Conservation (phyloP, 1,140 invertebrate species). For the Bombus terrestris region DNA sequence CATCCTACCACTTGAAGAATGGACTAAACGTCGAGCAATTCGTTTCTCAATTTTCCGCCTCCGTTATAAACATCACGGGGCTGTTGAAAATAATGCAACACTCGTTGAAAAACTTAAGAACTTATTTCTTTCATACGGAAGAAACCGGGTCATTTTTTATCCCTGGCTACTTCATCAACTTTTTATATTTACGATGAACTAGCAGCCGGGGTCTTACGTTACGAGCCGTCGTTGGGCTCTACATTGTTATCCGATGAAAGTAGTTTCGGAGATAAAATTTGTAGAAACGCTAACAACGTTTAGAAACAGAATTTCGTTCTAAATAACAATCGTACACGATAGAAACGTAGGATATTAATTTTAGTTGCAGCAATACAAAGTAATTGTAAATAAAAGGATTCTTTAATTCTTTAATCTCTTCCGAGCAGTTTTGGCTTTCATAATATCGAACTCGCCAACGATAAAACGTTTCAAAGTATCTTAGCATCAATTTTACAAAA, state of each 20-base stretch:
- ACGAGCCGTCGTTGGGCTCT: neutral
- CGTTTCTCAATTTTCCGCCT: neutral
- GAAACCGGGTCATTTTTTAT: conserved; percentile 24
- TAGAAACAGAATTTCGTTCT: no score
- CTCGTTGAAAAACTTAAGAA: neutral
- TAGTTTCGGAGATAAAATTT: no score
- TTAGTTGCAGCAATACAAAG: no score
- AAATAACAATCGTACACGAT: no score
- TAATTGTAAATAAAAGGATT: no score
- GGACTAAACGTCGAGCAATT: neutral
- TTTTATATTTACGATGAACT: conserved; percentile 13
- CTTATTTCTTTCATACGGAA: neutral
- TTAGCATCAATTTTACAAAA: no score
- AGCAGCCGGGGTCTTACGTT: neutral
- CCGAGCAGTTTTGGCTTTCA: no score
- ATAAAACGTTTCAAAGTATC: no score
- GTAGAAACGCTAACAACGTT: no score
- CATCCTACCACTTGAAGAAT: neutral
- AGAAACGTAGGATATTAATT: no score
- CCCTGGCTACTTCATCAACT: neutral
- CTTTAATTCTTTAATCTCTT: no score
- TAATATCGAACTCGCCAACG: no score
- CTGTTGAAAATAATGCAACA: neutral
- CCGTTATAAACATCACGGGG: neutral
- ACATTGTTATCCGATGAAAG: neutral